Conservation (phyloP, 2,888 invertebrate species). For the Callosobruchus maculatus region DNA sequence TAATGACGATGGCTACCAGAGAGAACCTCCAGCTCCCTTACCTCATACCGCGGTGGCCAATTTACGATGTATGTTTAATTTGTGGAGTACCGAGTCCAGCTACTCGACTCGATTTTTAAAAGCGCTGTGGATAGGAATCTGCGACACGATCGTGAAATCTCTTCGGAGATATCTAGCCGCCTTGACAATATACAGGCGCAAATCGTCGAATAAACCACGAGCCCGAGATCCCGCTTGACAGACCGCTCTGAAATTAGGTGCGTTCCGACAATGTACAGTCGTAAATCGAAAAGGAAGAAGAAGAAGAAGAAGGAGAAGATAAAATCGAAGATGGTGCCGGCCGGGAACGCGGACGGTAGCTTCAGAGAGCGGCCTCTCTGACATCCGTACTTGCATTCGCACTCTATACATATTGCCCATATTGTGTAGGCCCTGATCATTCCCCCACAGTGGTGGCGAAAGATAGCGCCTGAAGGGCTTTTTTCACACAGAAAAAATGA, state of each 20-base stretch:
- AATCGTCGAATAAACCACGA: neutral
- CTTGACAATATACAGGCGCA: neutral
- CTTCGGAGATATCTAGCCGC: neutral
- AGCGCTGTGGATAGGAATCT: neutral
- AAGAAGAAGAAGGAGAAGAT: neutral
- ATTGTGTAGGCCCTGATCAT: neutral
- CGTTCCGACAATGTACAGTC: neutral
- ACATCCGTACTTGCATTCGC: neutral
- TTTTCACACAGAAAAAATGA: neutral
- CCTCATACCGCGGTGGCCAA: no score
- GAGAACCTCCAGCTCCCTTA: no score
- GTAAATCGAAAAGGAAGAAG: neutral
- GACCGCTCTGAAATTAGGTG: slow-evolving; percentile 1
- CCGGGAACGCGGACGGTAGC: neutral
- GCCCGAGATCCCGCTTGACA: neutral
- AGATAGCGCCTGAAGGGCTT: neutral
- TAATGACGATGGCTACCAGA: no score
- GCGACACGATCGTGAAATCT: neutral
- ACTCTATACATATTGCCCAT: neutral
- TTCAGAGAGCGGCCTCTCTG: neutral
- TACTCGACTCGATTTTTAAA: neutral
- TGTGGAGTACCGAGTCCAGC: neutral
- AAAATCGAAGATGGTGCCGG: neutral
- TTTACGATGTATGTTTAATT: no score
- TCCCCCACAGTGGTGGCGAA: neutral